These are phyloP conservation scores for Pentalonia nigronervosa DNA, from an alignment of 1,140 invertebrate genomes.

Conservation along the genomic window DNA sequence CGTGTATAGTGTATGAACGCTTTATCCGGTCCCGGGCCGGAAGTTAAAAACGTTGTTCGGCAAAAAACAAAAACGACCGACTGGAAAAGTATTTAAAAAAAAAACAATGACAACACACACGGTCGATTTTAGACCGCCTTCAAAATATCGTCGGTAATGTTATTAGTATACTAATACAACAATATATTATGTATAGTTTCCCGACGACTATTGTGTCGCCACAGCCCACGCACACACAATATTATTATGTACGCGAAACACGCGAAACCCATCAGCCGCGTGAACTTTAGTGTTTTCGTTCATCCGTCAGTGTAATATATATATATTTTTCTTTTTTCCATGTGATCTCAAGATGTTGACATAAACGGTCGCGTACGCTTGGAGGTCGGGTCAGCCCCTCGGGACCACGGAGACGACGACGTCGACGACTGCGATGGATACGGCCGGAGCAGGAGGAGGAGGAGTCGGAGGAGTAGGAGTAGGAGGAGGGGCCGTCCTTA, in stretches of 20 bases:
- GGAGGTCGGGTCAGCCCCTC: constrained; percentile 32
- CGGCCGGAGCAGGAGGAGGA: neutral
- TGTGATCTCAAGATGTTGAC: constrained; percentile 22
- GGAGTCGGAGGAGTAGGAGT: neutral
- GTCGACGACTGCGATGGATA: constrained; percentile 22
- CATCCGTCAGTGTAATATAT: neutral
- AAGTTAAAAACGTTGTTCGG: neutral
- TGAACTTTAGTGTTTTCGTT: neutral
- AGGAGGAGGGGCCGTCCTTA: neutral
- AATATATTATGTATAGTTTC: no score
- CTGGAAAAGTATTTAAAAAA: neutral
- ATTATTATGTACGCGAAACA: neutral
- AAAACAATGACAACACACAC: neutral
- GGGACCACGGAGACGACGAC: neutral
- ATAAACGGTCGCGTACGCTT: neutral
- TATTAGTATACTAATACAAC: no score
- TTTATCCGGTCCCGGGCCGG: neutral
- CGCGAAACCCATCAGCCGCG: neutral
- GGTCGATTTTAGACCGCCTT: neutral
- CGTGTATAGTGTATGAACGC: neutral
- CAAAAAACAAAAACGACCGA: neutral
- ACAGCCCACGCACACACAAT: neutral
- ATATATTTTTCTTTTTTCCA: neutral
- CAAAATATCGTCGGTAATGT: neutral
- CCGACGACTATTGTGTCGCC: neutral